These are phyloP conservation scores for Cichlasoma orientale DNA, from an alignment of 2,797 vertebrate genomes.

Conservation along the genomic window DNA sequence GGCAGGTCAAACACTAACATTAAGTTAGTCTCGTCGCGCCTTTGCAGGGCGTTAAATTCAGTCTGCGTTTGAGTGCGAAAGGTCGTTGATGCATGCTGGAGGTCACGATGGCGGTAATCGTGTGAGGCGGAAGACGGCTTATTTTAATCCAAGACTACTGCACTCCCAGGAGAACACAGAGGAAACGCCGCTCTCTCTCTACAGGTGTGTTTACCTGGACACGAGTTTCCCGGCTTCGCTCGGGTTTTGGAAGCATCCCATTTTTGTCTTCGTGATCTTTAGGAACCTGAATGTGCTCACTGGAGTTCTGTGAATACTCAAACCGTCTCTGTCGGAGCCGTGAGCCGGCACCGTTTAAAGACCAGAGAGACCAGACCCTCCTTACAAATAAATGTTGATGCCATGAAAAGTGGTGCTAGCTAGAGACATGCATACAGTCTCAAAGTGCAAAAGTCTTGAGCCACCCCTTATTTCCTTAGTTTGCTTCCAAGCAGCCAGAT, in stretches of 20 bases:
- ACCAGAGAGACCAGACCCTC: no score
- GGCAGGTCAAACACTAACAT: background rate
- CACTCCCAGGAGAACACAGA: background rate
- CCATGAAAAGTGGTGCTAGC: no score
- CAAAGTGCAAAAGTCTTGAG: no score
- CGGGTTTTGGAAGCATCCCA: background rate
- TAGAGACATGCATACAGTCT: no score
- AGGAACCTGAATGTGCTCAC: background rate
- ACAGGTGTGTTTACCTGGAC: background rate
- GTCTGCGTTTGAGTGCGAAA: no score
- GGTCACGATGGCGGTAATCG: no score
- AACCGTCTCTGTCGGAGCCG: background rate
- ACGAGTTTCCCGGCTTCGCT: background rate
- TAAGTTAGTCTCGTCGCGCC: background rate
- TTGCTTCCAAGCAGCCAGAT: no score
- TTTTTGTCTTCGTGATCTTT: background rate
- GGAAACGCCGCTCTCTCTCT: background rate
- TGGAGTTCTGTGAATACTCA: background rate
- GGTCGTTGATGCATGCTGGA: background rate
- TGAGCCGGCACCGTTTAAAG: rapidly evolving
- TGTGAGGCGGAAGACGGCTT: background rate
- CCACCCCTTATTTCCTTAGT: no score
- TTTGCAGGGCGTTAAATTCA: no score
- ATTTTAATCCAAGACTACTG: background rate
- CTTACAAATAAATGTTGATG: no score